Evolutionary conservation across 2,113 vertebrate species (phyloP), one percentile per base, ranked within the genome.

Genomic region (Etheostoma cragini): DNA sequence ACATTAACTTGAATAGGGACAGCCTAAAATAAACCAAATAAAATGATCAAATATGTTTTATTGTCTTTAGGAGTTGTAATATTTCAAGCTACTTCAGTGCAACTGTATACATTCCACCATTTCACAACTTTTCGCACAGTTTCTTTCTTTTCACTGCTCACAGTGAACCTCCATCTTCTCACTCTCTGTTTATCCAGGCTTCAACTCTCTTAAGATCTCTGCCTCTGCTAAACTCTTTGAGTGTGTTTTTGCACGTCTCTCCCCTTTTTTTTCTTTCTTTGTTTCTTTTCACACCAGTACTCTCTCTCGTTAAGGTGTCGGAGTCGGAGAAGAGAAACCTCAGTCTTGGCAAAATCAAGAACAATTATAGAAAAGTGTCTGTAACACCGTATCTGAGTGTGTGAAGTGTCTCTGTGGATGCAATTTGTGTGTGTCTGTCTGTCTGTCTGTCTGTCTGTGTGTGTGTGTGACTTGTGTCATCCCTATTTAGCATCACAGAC

Each of bases 391-490:
- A 84, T 87, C 69, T 65, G 22, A n/a, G 65, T 78, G 76, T 86
- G 81, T 49, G 47, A 12, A 60, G 45, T 61, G n/a, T 67, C 1
- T 76, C 42, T 54, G 74, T 80, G 63, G 13, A 33, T 62, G 67
- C 38, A 15, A 15, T 72, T 53, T 33, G 63, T 61, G 82, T 53
- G n/a, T 16, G 33, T 57, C 62, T 66, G 46, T 76, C 64, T 80
- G 64, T n/a, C 38, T 64, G 69, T 26, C 45, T 68, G 78, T 54
- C 17, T 17, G 46, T 50, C 67, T 66, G 68, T 75, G 78, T 53
- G 65, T 86, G 86, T 86, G 88, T 87, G 56, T 81, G n/a, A n/a
- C 21, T 64, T 13, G 35, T 90, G 91, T 93, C 93, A 91, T 56
- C 57, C 45, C 77, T 58, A 79, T 75, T 94, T 89, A 93, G 70